phyloP scores from a whole-genome alignment of 2,888 invertebrate genomes.

The Synanthedon andrenaeformis region DNA sequence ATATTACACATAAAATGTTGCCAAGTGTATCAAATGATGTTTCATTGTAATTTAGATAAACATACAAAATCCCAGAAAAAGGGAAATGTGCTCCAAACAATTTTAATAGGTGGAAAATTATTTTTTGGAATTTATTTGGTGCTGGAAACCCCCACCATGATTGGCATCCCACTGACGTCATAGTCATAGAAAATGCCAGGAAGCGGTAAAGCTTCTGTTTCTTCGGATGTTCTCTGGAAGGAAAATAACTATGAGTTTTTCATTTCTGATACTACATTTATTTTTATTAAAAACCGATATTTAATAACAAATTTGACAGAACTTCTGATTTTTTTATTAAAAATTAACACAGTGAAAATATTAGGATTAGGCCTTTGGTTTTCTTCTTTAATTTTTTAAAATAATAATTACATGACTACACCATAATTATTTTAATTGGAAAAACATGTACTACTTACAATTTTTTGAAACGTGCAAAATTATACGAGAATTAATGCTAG shows the following conservation, averaged over 20 bases:
- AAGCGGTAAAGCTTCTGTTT: constrained; percentile 5
- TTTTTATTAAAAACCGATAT: too few relatives aligned
- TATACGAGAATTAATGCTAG: too few relatives aligned
- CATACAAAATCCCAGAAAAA: constrained; percentile 6
- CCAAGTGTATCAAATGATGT: constrained; percentile 6
- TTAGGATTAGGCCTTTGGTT: too few relatives aligned
- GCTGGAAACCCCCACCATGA: constrained; percentile 8
- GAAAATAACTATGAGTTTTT: background rate
- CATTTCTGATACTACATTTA: too few relatives aligned
- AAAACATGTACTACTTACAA: too few relatives aligned
- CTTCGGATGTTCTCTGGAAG: constrained; percentile 6
- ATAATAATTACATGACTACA: too few relatives aligned
- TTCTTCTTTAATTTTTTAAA: too few relatives aligned
- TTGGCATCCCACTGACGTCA: constrained; percentile 2
- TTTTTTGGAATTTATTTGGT: constrained; percentile 4
- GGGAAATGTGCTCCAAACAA: constrained; percentile 1
- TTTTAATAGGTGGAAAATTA: background rate
- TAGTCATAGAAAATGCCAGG: constrained; percentile 2
- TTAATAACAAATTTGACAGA: too few relatives aligned
- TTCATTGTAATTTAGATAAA: constrained; percentile 5
- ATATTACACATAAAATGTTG: constrained; percentile 6
- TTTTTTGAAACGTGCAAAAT: too few relatives aligned
- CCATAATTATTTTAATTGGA: too few relatives aligned
- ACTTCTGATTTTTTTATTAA: too few relatives aligned
- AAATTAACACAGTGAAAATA: too few relatives aligned